Evolutionary conservation across 2,888 invertebrate species (phyloP).

Genomic region (Augochlorella aurata): DNA sequence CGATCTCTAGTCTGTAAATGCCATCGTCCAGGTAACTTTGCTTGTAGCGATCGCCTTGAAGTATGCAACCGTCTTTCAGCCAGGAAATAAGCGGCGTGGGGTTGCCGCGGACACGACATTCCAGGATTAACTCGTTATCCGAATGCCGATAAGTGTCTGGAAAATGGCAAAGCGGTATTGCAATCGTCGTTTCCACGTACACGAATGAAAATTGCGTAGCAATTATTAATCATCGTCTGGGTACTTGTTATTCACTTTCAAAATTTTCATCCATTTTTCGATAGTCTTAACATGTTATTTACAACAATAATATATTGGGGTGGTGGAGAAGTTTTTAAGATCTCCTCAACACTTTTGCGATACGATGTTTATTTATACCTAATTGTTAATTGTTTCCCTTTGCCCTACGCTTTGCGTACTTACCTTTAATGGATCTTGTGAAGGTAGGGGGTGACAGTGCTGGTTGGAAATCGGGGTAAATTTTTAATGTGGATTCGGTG

Average conservation of each 20-base stretch:
- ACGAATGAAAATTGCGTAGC: background rate
- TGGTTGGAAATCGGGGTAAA: slow-evolving; percentile 89
- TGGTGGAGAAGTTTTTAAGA: no score
- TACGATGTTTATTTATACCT: background rate
- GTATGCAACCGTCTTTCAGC: slow-evolving; percentile 87
- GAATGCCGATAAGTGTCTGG: slow-evolving; percentile 88
- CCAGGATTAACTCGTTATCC: slow-evolving; percentile 89
- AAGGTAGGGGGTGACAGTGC: slow-evolving; percentile 88
- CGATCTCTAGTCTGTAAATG: slow-evolving; percentile 87
- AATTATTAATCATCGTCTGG: no score
- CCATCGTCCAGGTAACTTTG: slow-evolving; percentile 89
- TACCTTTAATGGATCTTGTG: slow-evolving; percentile 89
- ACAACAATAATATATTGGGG: background rate
- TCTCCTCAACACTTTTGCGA: background rate
- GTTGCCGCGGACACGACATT: slow-evolving; percentile 90
- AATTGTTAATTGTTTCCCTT: background rate
- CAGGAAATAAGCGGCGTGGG: slow-evolving; percentile 89
- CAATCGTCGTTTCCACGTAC: background rate
- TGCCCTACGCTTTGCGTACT: slow-evolving; percentile 13
- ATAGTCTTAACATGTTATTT: background rate
- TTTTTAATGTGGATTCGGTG: slow-evolving; percentile 88
- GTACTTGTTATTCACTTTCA: background rate
- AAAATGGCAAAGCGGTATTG: slow-evolving; percentile 48
- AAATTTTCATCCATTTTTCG: background rate
- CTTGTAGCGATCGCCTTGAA: slow-evolving; percentile 85